Conservation (phyloP, 2,113 vertebrate genomes). For the Elgaria multicarinata region DNA sequence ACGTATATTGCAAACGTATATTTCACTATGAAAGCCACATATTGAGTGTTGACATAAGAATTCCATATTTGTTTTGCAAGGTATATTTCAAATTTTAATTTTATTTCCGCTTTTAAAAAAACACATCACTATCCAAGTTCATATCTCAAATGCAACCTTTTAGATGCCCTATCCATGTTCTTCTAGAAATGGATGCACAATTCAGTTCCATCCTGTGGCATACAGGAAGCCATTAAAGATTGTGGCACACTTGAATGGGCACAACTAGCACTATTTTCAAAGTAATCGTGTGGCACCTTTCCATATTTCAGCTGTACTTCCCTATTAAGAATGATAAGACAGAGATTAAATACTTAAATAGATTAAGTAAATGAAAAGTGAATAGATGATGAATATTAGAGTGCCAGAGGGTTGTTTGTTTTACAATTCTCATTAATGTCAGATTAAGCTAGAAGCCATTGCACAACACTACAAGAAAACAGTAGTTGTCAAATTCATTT, state of each 20-base stretch:
- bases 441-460: neutral
- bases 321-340: neutral
- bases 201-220: neutral
- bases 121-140: neutral
- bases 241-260: neutral
- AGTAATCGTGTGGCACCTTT: neutral
- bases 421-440: neutral
- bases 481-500: constrained; percentile 17
- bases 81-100: neutral
- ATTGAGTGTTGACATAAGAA: neutral
- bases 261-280: neutral
- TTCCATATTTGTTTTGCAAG: neutral
- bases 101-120: too few species aligned
- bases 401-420: neutral
- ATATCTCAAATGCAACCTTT: neutral
- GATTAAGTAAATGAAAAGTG: neutral
- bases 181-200: neutral
- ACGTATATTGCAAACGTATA: neutral
- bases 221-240: neutral
- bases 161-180: neutral
- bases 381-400: neutral
- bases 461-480: constrained; percentile 28
- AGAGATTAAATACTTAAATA: neutral
- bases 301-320: neutral
- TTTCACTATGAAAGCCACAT: neutral